These are phyloP conservation scores for Cyrtonyx montezumae DNA, from an alignment of 2,113 vertebrate species.

Conservation along the genomic window DNA sequence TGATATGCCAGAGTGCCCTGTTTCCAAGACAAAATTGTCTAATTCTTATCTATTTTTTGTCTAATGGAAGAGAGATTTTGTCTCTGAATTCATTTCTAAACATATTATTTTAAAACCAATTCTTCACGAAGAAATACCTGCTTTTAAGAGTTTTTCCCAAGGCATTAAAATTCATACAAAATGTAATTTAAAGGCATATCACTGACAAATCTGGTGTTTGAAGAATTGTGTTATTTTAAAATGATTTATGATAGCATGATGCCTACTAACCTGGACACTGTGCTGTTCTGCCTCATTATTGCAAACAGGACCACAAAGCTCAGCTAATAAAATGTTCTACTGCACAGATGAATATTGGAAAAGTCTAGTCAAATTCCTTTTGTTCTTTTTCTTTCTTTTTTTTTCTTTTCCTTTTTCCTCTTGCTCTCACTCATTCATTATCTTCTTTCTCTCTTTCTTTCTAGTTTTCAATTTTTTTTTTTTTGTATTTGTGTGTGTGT, in stretches of 20 bases:
- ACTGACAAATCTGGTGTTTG: slow-evolving; percentile 11
- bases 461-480: no score
- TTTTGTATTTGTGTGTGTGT: no score
- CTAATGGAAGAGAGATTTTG: neutral
- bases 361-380: neutral
- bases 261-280: neutral
- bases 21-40: neutral
- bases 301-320: slow-evolving; percentile 23
- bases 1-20: neutral
- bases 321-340: slow-evolving; percentile 12
- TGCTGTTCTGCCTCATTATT: slow-evolving; percentile 29
- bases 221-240: slow-evolving; percentile 34
- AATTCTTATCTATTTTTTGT: neutral
- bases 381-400: neutral
- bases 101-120: neutral
- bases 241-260: neutral
- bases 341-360: neutral
- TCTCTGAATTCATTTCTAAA: neutral
- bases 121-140: neutral
- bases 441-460: no score
- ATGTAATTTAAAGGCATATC: neutral
- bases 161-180: slow-evolving; percentile 1
- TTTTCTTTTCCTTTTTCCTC: neutral
- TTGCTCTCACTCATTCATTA: neutral
- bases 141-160: neutral